Percentiles rank a stretch among this genome's conserved stretches.
Conservation (phyloP, 2,113 vertebrate genomes). For the Onychostruthus taczanowskii region DNA sequence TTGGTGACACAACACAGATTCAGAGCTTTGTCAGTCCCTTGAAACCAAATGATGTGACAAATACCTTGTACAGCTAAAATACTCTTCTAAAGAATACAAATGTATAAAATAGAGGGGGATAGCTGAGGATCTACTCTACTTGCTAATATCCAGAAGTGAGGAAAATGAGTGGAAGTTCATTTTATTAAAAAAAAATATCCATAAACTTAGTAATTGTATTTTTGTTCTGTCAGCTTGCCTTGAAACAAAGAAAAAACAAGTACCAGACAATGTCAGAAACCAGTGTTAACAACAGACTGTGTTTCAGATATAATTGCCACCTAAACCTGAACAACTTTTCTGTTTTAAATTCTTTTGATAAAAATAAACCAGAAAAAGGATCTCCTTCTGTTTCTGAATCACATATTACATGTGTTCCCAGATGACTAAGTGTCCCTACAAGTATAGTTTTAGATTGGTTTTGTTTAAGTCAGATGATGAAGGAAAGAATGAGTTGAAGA, state of each 20-base stretch:
- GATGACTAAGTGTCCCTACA: background rate
- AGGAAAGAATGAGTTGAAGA: background rate
- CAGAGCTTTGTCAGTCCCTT: background rate
- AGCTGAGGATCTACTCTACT: background rate
- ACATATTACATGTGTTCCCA: background rate
- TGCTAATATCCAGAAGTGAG: background rate
- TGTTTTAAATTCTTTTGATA: background rate
- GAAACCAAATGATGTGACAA: background rate
- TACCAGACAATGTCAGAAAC: background rate
- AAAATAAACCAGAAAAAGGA: background rate
- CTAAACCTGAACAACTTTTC: background rate
- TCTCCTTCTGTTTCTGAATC: background rate
- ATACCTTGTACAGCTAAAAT: background rate
- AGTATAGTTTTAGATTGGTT: background rate
- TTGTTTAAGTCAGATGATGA: background rate
- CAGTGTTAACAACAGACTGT: background rate
- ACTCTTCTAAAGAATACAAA: background rate
- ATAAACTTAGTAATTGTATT: background rate
- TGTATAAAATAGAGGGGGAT: background rate
- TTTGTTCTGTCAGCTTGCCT: background rate
- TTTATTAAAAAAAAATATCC: background rate
- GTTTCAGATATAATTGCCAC: background rate
- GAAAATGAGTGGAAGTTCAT: background rate
- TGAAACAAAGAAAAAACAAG: background rate
- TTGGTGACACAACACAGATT: background rate